Evolutionary conservation across 2,888 invertebrate genomes (phyloP).

Genomic region (Helleia helle): DNA sequence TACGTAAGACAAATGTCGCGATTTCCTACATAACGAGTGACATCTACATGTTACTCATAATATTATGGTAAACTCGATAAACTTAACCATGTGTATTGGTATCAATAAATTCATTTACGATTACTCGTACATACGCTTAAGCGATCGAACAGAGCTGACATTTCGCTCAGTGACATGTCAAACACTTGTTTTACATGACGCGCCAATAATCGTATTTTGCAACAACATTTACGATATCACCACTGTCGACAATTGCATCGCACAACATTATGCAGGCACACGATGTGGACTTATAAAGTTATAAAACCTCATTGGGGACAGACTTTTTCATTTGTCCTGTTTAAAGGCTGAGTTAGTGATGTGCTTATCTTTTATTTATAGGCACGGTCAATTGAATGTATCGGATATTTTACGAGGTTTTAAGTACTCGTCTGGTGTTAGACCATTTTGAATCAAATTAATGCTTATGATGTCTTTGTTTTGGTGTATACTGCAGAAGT

Average conservation of each 20-base stretch:
- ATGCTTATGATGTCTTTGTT: background rate
- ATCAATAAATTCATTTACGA: conserved; percentile 28
- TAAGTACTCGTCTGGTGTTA: conserved; percentile 1
- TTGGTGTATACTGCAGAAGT: too few species aligned
- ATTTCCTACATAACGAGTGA: too few species aligned
- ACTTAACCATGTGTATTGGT: too few species aligned
- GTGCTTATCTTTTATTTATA: conserved; percentile 22
- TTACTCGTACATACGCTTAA: conserved; percentile 52
- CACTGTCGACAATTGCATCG: conserved; percentile 44
- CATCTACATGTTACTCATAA: too few species aligned
- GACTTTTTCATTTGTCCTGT: conserved; percentile 33
- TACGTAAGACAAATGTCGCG: too few species aligned
- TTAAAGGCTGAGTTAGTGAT: conserved; percentile 29
- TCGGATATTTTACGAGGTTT: conserved; percentile 9
- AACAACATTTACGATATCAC: conserved; percentile 46
- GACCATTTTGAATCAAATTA: background rate
- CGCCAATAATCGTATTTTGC: conserved; percentile 49
- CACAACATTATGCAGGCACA: conserved; percentile 50
- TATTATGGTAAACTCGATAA: too few species aligned
- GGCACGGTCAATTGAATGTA: conserved; percentile 23
- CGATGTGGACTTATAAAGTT: conserved; percentile 49
- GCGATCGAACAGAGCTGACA: conserved; percentile 43
- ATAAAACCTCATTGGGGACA: conserved; percentile 40
- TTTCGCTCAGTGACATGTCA: conserved; percentile 46
- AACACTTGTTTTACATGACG: conserved; percentile 42